Conservation (phyloP, 2,113 vertebrate species). For the Peromyscus californicus region DNA sequence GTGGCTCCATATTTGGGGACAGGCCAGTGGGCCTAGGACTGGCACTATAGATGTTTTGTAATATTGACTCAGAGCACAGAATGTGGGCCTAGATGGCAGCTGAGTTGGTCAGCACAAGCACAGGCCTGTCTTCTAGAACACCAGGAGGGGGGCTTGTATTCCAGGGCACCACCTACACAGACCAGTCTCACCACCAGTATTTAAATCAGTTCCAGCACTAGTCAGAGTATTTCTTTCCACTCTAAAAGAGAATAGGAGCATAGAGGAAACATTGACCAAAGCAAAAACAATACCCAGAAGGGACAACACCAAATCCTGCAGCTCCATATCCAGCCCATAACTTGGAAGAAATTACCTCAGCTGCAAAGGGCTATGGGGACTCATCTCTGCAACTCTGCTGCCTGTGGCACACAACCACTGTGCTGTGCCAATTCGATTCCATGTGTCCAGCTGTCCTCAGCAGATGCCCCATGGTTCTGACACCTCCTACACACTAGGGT, state of each 20-base stretch:
- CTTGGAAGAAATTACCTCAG: neutral
- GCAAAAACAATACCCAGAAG: neutral
- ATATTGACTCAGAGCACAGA: neutral
- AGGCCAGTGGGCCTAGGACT: too few species aligned
- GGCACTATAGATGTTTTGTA: too few species aligned
- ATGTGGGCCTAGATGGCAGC: neutral
- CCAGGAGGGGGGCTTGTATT: neutral
- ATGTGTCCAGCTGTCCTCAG: neutral
- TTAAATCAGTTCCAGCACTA: neutral
- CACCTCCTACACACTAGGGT: neutral
- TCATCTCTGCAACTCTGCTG: neutral
- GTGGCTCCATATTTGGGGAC: rapidly evolving
- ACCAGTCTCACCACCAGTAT: neutral
- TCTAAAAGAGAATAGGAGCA: neutral
- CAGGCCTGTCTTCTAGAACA: neutral
- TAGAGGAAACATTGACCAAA: neutral
- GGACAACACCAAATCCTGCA: neutral
- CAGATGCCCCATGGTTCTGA: neutral
- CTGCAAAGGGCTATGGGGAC: neutral
- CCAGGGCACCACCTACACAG: neutral
- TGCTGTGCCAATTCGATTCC: neutral
- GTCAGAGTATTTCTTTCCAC: neutral
- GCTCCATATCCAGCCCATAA: neutral
- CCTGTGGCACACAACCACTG: neutral
- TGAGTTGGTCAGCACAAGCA: neutral